Percentiles rank a stretch among this genome's conserved stretches.
These are phyloP conservation scores for Drosophila barbarae DNA, from an alignment of 2,888 invertebrate species.

Conservation along the genomic window DNA sequence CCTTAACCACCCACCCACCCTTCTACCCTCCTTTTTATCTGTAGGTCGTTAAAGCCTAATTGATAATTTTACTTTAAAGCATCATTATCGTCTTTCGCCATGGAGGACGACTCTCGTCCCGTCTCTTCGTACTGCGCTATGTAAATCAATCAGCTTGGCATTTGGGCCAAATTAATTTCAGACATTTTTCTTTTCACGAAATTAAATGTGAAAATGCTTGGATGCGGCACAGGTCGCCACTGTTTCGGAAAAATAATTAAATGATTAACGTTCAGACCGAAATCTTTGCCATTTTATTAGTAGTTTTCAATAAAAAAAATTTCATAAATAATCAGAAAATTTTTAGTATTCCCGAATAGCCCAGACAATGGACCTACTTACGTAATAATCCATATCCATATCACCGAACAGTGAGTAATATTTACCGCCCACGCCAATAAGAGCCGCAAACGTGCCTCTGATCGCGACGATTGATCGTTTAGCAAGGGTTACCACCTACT, in stretches of 20 bases:
- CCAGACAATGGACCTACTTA: constrained; percentile 47
- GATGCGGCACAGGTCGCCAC: constrained; percentile 15
- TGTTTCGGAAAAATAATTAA: constrained; percentile 64
- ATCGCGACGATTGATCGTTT: constrained; percentile 76
- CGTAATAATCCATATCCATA: constrained; percentile 57
- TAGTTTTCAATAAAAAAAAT: constrained; percentile 35
- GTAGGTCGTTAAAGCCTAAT: constrained; percentile 47
- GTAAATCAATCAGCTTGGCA: constrained; percentile 65
- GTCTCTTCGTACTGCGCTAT: constrained; percentile 22
- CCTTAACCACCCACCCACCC: not conserved
- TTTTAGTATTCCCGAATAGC: constrained; percentile 9
- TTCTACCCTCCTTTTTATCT: constrained; percentile 1
- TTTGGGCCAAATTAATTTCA: constrained; percentile 68
- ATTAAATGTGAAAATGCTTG: constrained; percentile 50
- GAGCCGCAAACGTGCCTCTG: constrained; percentile 59
- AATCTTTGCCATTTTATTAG: constrained; percentile 41
- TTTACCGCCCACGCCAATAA: constrained; percentile 26
- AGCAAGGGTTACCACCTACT: constrained; percentile 42
- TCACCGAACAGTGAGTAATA: constrained; percentile 52
- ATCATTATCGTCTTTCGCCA: constrained; percentile 12
- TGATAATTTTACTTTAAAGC: constrained; percentile 54
- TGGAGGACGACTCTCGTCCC: constrained; percentile 11
- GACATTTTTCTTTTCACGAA: constrained; percentile 55
- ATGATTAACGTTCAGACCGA: constrained; percentile 55
- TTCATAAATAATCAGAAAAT: constrained; percentile 28